Evolutionary conservation across 2,797 vertebrate genomes (phyloP).

Genomic region (Pogonophryne albipinna): DNA sequence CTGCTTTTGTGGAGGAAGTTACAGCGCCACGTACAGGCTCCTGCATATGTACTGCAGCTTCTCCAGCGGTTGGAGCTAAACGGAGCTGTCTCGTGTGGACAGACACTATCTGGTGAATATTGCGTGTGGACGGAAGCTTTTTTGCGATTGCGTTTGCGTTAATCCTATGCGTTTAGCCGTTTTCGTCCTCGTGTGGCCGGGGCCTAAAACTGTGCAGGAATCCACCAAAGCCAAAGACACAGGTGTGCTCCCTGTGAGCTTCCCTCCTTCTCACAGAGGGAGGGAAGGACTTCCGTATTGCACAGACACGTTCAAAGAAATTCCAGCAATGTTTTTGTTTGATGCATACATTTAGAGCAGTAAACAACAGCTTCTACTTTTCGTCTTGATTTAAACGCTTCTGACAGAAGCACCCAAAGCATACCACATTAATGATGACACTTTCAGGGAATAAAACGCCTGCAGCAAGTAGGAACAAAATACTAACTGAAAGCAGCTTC

Average conservation of each 20-base stretch:
- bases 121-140: no score
- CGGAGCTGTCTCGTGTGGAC: no score
- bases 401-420: constrained; percentile 13
- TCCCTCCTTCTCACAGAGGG: constrained; percentile 59
- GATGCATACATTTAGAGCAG: constrained; percentile 64
- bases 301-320: constrained; percentile 78
- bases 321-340: constrained; percentile 74
- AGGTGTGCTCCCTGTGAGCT: constrained; percentile 69
- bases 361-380: constrained; percentile 62
- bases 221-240: constrained; percentile 61
- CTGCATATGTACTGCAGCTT: no score
- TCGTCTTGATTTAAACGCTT: constrained; percentile 43
- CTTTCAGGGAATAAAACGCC: constrained; percentile 11
- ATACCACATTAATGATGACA: constrained; percentile 10
- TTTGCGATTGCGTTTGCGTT: no score
- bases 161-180: no score
- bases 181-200: no score
- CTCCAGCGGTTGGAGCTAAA: no score
- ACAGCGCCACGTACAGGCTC: no score
- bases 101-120: no score
- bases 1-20: no score
- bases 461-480: constrained; percentile 18
- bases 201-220: constrained; percentile 63
- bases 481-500: constrained; percentile 4
- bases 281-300: constrained; percentile 62